Conservation (phyloP, 2,113 vertebrate species). For the Gymnocephalus cernua region DNA sequence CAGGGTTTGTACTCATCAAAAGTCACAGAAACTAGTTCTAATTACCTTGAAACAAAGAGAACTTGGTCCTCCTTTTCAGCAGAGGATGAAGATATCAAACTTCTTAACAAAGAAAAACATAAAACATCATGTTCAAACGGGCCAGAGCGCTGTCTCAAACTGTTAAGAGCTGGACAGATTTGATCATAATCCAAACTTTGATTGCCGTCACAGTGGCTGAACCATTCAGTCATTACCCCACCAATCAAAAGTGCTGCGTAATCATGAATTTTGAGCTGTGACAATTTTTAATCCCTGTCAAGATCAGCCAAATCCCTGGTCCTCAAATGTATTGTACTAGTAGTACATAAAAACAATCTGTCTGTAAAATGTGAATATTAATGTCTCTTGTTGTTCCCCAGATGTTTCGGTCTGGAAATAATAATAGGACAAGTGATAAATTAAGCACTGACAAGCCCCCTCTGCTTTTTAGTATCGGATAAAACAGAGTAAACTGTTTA, state of each 20-base stretch:
- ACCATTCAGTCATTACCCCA: constrained; percentile 3
- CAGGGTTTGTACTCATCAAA: neutral
- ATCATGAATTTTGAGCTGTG: neutral
- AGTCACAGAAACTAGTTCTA: neutral
- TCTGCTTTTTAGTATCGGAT: neutral
- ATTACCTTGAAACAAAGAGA: neutral
- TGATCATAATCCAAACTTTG: constrained; percentile 32
- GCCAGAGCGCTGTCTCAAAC: neutral
- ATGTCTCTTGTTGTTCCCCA: neutral
- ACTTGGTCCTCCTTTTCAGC: neutral
- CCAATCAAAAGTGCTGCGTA: constrained; percentile 5
- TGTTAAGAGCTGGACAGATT: neutral
- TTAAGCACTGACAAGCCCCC: neutral
- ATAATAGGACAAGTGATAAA: neutral
- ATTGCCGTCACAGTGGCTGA: constrained; percentile 30
- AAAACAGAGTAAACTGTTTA: constrained; percentile 8
- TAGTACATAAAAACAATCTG: neutral
- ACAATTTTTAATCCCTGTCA: constrained; percentile 17
- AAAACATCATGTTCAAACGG: neutral
- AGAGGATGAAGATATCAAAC: constrained; percentile 21
- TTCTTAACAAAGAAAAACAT: constrained; percentile 10
- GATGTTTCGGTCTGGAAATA: neutral
- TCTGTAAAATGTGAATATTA: neutral
- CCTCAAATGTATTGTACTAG: neutral
- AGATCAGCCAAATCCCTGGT: neutral